Conservation (phyloP, 2,113 vertebrate species). For the Prunella fulvescens region DNA sequence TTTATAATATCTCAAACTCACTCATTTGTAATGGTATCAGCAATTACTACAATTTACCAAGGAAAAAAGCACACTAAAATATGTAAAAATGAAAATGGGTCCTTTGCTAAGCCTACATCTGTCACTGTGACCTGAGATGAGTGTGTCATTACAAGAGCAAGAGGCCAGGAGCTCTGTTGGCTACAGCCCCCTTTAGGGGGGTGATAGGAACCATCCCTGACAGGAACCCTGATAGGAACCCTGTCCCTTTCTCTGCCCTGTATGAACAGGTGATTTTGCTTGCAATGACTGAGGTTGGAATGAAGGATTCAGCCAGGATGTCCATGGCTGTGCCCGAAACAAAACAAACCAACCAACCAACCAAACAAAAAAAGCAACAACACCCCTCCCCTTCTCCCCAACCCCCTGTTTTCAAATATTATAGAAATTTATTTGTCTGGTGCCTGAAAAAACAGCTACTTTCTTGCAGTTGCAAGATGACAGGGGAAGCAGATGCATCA, state of each 20-base stretch:
- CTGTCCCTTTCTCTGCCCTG: background rate
- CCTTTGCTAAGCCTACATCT: background rate
- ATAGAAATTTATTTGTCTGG: background rate
- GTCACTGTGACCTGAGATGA: background rate
- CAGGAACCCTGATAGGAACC: background rate
- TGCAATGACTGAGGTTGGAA: background rate
- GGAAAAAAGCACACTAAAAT: background rate
- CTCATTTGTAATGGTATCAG: background rate
- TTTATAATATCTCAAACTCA: background rate
- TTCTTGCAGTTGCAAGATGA: background rate
- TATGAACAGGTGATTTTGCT: background rate
- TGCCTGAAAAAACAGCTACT: background rate
- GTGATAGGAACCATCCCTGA: no score
- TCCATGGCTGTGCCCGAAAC: background rate
- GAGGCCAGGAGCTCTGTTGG: background rate
- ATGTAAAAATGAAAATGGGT: background rate
- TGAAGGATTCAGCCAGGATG: background rate
- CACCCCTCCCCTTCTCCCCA: accelerated
- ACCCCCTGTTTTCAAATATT: background rate
- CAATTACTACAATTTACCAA: background rate
- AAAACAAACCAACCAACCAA: background rate
- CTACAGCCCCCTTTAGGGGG: background rate
- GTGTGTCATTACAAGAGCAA: background rate
- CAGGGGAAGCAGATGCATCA: background rate
- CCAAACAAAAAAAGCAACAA: background rate